These are phyloP conservation scores for Sphyrna mokarran DNA, from an alignment of 2,113 vertebrate species.

Conservation along the genomic window DNA sequence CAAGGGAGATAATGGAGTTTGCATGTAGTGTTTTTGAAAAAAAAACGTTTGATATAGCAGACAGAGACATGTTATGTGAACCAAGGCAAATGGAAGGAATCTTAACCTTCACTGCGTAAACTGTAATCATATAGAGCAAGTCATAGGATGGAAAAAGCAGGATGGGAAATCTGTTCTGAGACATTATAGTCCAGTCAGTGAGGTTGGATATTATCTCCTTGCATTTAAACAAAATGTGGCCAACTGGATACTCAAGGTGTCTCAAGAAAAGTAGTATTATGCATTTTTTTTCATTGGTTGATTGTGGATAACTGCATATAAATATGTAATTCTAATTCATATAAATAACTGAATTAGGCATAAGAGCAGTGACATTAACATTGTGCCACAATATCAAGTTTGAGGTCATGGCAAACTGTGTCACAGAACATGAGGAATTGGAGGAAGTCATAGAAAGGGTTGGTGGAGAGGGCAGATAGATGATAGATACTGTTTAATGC, in stretches of 20 bases:
- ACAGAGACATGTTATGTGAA: neutral
- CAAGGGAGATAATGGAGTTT: neutral
- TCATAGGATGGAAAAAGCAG: neutral
- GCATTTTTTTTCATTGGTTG: too few relatives aligned
- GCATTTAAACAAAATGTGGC: too few relatives aligned
- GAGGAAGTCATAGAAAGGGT: neutral
- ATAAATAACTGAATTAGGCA: neutral
- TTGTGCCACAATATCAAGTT: neutral
- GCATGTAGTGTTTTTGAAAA: neutral
- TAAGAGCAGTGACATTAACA: neutral
- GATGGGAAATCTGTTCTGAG: too few relatives aligned
- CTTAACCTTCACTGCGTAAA: neutral
- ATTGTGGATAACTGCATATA: neutral
- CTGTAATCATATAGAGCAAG: neutral
- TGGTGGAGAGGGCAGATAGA: neutral
- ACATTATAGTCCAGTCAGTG: too few relatives aligned
- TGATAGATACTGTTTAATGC: neutral
- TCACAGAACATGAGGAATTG: neutral
- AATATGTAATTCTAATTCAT: neutral
- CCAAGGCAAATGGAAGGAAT: neutral
- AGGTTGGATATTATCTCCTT: too few relatives aligned
- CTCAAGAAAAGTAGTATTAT: too few relatives aligned
- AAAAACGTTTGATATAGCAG: neutral
- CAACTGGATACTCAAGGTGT: too few relatives aligned
- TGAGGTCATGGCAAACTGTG: neutral